Evolutionary conservation across 2,888 invertebrate genomes (phyloP), one percentile per base, ranked within the genome.

Genomic region (Coleophora flavipennella): DNA sequence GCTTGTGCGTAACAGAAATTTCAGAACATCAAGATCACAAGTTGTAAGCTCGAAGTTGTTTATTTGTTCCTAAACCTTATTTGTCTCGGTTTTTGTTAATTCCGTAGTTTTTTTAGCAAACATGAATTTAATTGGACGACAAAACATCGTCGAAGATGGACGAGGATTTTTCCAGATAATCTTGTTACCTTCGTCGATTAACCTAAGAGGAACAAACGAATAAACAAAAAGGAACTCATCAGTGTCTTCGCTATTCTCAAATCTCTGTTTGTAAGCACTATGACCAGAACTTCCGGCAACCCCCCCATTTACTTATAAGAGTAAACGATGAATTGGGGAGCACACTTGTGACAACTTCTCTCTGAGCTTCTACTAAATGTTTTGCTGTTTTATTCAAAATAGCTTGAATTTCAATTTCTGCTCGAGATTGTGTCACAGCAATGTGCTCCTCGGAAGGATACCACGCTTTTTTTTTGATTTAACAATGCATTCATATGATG

Each of bases 91-190:
- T 13, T 33, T 26, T 1, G 43, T 44, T 7, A 49, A 37, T 7
- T 41, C 45, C n/a, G 31, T 45, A 31, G 32, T 45, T 43, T 50
- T 46, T 37, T 48, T 48, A 9, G 41, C 29, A 28, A 48, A 48
- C 38, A 46, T 38, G 12, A 50, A 43, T 12, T 45, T 48, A n/a
- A 48, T 47, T 13, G 45, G 42, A 3, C 45, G 38, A 40, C 46
- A 50, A 39, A 32, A 42, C 38, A 41, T 40, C 6, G 42, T 43
- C 3, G 48, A 48, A 10, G 46, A 42, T 38, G 50, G 42, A 6
- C 44, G 41, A 36, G 46, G 46, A 37, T 50, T 50, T 26, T 48
- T 39, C 48, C 36, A 36, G 2, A 36, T 12, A 29, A 39, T 20
- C 3, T 4, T 6, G 6, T 27, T n/a, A 35, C 2, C 27, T 12